Conservation (phyloP, 2,797 vertebrate genomes). For the Tragelaphus oryx region DNA sequence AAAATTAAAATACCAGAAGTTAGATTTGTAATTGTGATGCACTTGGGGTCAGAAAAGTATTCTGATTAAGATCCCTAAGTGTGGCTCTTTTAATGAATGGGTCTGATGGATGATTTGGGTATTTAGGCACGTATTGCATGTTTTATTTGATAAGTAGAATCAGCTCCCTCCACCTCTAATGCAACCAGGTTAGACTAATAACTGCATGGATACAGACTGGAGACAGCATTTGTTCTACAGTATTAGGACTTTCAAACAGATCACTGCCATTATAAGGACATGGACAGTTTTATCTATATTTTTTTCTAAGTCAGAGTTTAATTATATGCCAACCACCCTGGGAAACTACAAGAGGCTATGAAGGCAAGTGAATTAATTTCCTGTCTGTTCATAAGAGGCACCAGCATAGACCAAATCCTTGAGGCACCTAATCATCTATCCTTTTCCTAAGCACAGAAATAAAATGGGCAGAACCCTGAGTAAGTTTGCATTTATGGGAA, state of each 20-base stretch:
- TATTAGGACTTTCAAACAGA: neutral
- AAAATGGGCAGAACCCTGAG: neutral
- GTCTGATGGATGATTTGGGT: neutral
- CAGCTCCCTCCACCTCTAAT: neutral
- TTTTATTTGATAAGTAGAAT: neutral
- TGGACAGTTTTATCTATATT: neutral
- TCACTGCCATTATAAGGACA: neutral
- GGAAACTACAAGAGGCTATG: neutral
- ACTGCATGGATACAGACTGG: neutral
- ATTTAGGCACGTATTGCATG: neutral
- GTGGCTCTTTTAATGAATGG: neutral
- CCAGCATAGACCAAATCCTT: neutral
- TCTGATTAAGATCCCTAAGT: neutral
- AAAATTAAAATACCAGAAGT: neutral
- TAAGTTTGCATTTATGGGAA: neutral
- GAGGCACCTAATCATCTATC: neutral
- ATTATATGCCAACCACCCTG: neutral
- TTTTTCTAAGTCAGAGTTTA: slow-evolving; percentile 15
- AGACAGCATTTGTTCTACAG: neutral
- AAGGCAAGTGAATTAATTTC: slow-evolving; percentile 20
- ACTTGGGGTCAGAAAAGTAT: neutral
- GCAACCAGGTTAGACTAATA: neutral
- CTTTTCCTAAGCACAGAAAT: neutral
- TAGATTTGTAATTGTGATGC: neutral
- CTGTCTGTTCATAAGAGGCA: neutral